These are phyloP conservation scores for Ahaetulla prasina DNA, from an alignment of 2,113 vertebrate species.

Conservation along the genomic window DNA sequence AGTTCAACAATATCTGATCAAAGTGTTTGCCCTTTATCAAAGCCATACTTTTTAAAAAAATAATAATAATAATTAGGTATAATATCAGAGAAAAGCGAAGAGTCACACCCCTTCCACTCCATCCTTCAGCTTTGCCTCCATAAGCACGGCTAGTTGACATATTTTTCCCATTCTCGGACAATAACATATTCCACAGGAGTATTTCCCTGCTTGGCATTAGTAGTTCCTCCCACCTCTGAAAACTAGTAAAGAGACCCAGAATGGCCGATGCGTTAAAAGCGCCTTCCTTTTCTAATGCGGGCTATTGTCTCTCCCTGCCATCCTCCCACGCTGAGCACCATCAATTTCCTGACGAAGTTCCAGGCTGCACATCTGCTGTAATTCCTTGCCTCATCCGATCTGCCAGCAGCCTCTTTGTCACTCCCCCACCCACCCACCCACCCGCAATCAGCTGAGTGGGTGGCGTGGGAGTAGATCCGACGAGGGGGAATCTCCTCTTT, in stretches of 20 bases:
- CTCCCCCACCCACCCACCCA: background rate
- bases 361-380: conserved; percentile 62
- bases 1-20: no score
- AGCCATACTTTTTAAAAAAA: no score
- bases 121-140: background rate
- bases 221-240: background rate
- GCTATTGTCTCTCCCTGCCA: background rate
- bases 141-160: background rate
- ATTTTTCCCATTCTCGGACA: background rate
- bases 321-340: conserved; percentile 16
- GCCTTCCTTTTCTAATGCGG: conserved; percentile 32
- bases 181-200: background rate
- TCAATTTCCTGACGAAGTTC: conserved; percentile 52
- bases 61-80: no score
- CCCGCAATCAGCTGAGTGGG: conserved; percentile 8
- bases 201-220: background rate
- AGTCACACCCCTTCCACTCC: background rate
- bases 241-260: background rate
- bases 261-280: background rate
- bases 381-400: conserved; percentile 50
- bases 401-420: conserved; percentile 25
- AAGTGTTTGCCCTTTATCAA: no score
- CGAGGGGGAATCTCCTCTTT: background rate
- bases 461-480: background rate
- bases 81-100: background rate